phyloP scores from a whole-genome alignment of 2,113 vertebrate species.

The Butorides virescens region DNA sequence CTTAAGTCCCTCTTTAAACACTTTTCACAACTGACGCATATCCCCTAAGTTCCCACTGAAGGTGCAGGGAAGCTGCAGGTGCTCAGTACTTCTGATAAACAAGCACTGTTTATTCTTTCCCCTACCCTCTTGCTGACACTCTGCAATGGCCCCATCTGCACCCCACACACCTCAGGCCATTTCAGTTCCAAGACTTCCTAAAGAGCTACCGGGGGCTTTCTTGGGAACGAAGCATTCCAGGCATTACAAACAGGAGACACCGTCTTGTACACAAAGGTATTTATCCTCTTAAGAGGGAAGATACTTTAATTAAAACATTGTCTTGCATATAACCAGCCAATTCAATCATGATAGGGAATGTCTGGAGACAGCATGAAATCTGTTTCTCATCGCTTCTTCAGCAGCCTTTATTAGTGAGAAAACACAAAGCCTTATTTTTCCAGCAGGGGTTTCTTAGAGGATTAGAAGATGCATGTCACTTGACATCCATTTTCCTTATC shows the following conservation, averaged over 20 bases:
- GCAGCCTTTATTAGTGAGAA: background rate
- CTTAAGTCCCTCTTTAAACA: background rate
- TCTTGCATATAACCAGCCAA: background rate
- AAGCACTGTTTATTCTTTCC: background rate
- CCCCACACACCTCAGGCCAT: too few relatives aligned
- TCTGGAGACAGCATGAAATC: background rate
- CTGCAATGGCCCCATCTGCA: background rate
- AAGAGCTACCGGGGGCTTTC: background rate
- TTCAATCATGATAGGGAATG: background rate
- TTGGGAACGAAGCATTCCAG: rapidly evolving
- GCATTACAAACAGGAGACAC: background rate
- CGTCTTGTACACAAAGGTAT: background rate
- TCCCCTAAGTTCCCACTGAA: background rate
- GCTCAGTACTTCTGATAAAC: background rate
- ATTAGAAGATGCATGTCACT: background rate
- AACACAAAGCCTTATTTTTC: background rate
- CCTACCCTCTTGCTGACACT: background rate
- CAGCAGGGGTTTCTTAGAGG: background rate
- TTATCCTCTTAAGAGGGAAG: background rate
- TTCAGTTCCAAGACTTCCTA: background rate
- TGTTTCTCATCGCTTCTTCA: background rate
- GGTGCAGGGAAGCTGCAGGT: background rate
- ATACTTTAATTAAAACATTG: background rate
- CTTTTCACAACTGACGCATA: rapidly evolving
- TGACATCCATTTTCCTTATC: slow-evolving; percentile 10